Evolutionary conservation across 2,113 vertebrate genomes (phyloP).

Genomic region (Callionymus lyra): DNA sequence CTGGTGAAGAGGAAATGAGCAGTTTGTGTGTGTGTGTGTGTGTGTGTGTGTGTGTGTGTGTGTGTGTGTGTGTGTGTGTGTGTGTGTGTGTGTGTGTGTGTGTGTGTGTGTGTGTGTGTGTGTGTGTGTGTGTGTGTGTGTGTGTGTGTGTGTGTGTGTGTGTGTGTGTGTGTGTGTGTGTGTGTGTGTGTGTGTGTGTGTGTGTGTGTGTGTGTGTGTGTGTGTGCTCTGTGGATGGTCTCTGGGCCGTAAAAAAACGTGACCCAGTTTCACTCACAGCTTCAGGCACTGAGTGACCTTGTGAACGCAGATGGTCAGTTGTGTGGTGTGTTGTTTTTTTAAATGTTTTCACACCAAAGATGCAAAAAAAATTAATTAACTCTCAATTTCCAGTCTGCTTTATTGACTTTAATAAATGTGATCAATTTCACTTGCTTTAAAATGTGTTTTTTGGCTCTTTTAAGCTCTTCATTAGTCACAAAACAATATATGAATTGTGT

Average conservation of each 20-base stretch:
- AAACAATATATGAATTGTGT: no score
- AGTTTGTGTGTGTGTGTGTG: slow-evolving; percentile 6
- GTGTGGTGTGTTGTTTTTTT: neutral
- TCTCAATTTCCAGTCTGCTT: neutral
- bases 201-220: no score
- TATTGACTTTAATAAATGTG: no score
- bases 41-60: slow-evolving; percentile 10
- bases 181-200: slow-evolving; percentile 10
- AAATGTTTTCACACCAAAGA: no score
- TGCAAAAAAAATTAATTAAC: no score
- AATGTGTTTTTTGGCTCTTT: no score
- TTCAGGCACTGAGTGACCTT: slow-evolving; percentile 39
- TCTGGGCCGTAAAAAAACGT: slow-evolving; percentile 32
- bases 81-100: slow-evolving; percentile 9
- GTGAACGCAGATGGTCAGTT: slow-evolving; percentile 17
- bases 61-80: slow-evolving; percentile 16
- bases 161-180: slow-evolving; percentile 7
- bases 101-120: slow-evolving; percentile 17
- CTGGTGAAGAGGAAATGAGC: slow-evolving; percentile 5
- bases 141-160: slow-evolving; percentile 17
- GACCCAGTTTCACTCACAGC: slow-evolving; percentile 39
- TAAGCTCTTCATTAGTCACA: no score
- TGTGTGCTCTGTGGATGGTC: slow-evolving; percentile 26
- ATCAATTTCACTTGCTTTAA: no score
- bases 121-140: slow-evolving; percentile 9